Evolutionary conservation across 1,140 invertebrate species (phyloP), one percentile per base, ranked within the genome.

Genomic region (Frieseomelitta varia): DNA sequence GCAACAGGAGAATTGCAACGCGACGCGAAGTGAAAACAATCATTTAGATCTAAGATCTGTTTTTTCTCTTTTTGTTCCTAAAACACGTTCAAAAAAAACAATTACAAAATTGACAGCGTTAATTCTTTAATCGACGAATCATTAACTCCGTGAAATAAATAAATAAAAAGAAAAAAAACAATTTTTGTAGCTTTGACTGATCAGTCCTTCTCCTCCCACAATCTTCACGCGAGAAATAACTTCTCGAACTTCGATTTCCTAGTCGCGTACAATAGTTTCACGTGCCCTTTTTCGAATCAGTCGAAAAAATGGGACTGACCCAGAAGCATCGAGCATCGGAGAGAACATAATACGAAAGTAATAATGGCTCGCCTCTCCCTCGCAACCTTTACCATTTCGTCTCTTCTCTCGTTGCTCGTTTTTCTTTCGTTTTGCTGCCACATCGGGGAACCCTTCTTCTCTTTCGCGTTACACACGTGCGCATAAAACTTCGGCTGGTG

Each of bases 281-380:
- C 4, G 24, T 27, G 15, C 17, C 27, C 6, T 15, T 30, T 65
- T 65, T n/a, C 15, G 39, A 47, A 65, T 65, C 27, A n/a, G 14
- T 17, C 1, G 1, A 27, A 65, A n/a, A 17, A 65, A 30, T 6
- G n/a, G 4, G 27, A 11, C 27, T 27, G 61, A 39, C 47, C 30
- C 55, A 27, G 55, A 30, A 79, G 55, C 86, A 63, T 55, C n/a
- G 53, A 55, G 27, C 51, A 56, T 24, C 34, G 15, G 12, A 55
- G 24, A 30, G 84, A 78, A 77, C 71, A 65, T 79, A 88, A 76
- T 85, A 83, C 71, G 55, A 79, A 55, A 71, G 83, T 77, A 27
- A 88, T 88, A 88, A 88, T 85, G 87, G 84, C 39, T 58, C 15
- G 51, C n/a, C 67, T 75, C 84, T 79, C 72, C 71, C 84, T 75